phyloP scores from a whole-genome alignment of 2,797 vertebrate species.

The Enteromius afrohamiltoni region DNA sequence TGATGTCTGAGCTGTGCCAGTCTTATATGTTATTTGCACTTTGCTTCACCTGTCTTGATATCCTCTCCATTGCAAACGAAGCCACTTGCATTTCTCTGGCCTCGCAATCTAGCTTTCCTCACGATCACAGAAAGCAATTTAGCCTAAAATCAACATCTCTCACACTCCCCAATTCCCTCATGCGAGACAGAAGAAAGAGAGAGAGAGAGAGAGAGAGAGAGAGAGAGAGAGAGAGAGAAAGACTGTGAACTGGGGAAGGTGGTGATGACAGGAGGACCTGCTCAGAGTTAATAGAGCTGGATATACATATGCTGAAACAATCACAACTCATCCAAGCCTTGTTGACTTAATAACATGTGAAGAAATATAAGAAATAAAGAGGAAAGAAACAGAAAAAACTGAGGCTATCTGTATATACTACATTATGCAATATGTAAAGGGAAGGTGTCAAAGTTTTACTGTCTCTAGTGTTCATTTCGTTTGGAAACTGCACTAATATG shows the following conservation, averaged over 20 bases:
- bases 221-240: slow-evolving; percentile 28
- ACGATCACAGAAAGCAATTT: slow-evolving; percentile 40
- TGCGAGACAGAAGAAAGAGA: slow-evolving; percentile 41
- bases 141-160: slow-evolving; percentile 42
- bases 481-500: too few relatives aligned
- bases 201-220: slow-evolving; percentile 53
- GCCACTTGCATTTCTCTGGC: slow-evolving; percentile 28
- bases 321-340: background rate
- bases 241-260: slow-evolving; percentile 31
- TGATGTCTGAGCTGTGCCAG: slow-evolving; percentile 8
- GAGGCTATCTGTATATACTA: background rate
- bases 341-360: background rate
- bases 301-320: slow-evolving; percentile 7
- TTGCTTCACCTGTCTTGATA: slow-evolving; percentile 16
- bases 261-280: slow-evolving; percentile 10
- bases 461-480: too few relatives aligned
- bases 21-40: slow-evolving; percentile 28
- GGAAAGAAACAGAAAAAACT: background rate
- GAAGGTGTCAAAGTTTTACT: background rate
- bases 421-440: background rate
- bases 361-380: background rate
- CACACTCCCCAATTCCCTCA: slow-evolving; percentile 23
- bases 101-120: slow-evolving; percentile 27
- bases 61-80: background rate
- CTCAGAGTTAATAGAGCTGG: background rate